These are phyloP conservation scores for Melanotaenia boesemani DNA, from an alignment of 2,797 vertebrate species.

Conservation along the genomic window DNA sequence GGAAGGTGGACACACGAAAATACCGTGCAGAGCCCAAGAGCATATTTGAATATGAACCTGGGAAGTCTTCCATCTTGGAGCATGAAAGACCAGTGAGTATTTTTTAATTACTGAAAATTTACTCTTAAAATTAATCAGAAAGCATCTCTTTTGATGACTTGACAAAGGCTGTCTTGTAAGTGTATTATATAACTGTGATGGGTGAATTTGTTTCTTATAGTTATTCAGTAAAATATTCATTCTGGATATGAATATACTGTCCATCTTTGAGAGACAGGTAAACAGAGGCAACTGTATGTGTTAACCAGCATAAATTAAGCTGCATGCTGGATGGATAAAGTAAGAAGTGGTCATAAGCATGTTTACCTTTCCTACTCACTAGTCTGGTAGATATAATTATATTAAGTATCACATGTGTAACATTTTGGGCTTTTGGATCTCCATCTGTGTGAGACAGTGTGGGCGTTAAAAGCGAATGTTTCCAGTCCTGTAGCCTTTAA, in stretches of 20 bases:
- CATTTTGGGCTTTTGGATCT: constrained; percentile 9
- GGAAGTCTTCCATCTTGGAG: constrained; percentile 97
- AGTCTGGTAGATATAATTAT: constrained; percentile 4
- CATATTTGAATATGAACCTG: constrained; percentile 99
- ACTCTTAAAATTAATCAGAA: not conserved
- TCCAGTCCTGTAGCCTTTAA: constrained; percentile 19
- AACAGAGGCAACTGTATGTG: not conserved
- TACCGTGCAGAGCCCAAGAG: constrained; percentile 98
- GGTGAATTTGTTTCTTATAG: not conserved
- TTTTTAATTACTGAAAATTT: constrained; percentile 7
- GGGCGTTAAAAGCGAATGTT: constrained; percentile 50
- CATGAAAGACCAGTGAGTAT: constrained; percentile 95
- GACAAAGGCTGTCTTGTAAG: not conserved
- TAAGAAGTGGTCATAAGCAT: not conserved
- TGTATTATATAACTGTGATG: not conserved
- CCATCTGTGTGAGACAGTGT: constrained; percentile 28
- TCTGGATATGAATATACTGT: not conserved
- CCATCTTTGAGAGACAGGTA: not conserved
- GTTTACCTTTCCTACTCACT: not conserved
- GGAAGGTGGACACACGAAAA: constrained; percentile 96
- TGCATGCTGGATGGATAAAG: not conserved
- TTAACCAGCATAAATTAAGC: not conserved
- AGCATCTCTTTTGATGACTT: not conserved
- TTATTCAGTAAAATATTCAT: not conserved
- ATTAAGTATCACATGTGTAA: not conserved